Conservation (phyloP, 2,888 invertebrate species). For the Reticulitermes lucifugus region DNA sequence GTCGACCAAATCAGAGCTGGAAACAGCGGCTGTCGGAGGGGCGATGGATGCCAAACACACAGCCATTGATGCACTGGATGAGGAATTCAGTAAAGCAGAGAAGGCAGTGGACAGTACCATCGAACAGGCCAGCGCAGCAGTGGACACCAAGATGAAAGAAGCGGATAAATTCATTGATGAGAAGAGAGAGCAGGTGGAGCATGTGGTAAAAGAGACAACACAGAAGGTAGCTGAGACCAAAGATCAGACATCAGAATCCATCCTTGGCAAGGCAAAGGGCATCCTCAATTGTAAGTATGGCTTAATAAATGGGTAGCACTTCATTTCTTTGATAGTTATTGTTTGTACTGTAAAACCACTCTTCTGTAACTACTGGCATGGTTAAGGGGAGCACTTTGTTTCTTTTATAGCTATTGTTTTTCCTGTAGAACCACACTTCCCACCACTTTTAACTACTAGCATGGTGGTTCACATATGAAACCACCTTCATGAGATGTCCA, state of each 20-base stretch:
- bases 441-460: no score
- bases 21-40: slow-evolving; percentile 66
- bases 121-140: slow-evolving; percentile 66
- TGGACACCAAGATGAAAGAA: slow-evolving; percentile 73
- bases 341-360: no score
- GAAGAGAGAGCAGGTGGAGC: slow-evolving; percentile 62
- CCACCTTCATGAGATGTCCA: no score
- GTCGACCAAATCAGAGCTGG: slow-evolving; percentile 69
- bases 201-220: slow-evolving; percentile 55
- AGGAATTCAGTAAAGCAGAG: slow-evolving; percentile 65
- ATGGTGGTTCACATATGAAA: no score
- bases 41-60: slow-evolving; percentile 64
- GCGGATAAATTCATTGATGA: slow-evolving; percentile 73
- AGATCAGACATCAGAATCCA: slow-evolving; percentile 64
- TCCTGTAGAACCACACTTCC: no score
- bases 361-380: no score
- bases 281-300: slow-evolving; percentile 58
- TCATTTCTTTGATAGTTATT: no score
- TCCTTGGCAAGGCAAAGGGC: slow-evolving; percentile 67
- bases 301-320: neutral
- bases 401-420: no score
- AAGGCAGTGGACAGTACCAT: slow-evolving; percentile 60
- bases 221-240: slow-evolving; percentile 62
- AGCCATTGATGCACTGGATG: slow-evolving; percentile 68
- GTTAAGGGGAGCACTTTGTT: no score